Evolutionary conservation across 2,797 vertebrate genomes (phyloP).

Genomic region (Sylvilagus floridanus): DNA sequence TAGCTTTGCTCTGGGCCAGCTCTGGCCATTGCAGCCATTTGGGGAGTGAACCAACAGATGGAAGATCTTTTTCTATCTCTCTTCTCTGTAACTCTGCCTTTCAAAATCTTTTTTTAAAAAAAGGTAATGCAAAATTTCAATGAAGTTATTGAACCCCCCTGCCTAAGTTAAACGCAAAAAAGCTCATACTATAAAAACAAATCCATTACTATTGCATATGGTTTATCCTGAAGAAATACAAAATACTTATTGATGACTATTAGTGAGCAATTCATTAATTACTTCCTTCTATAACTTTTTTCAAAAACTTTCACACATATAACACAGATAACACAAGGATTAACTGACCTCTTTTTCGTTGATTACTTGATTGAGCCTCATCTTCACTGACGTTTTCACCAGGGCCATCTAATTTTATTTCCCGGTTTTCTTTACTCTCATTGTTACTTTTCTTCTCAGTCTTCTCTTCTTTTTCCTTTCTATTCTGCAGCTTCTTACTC

Average conservation of each 20-base stretch:
- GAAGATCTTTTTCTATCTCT: no score
- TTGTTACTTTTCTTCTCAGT: constrained; percentile 88
- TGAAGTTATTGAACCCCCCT: no score
- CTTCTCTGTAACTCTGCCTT: no score
- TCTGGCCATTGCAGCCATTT: no score
- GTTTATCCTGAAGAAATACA: neutral
- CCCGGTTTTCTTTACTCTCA: constrained; percentile 89
- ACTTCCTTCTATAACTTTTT: constrained; percentile 7
- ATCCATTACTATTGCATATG: neutral
- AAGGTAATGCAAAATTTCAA: no score
- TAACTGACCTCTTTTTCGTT: constrained; percentile 92
- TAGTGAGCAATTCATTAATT: neutral
- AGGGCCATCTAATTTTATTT: constrained; percentile 86
- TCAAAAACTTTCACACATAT: neutral
- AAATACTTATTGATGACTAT: neutral
- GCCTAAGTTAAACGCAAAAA: neutral
- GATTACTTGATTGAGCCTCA: constrained; percentile 88
- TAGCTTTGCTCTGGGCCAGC: no score
- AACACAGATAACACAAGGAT: neutral
- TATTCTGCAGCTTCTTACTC: constrained; percentile 89
- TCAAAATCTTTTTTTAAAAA: no score
- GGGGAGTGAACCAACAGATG: no score
- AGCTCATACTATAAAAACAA: neutral
- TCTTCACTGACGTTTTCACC: constrained; percentile 88
- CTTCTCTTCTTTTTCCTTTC: constrained; percentile 91